Base-by-base conservation (phyloP, 2,113 vertebrate genomes). In the Halcyon malimbica region DNA sequence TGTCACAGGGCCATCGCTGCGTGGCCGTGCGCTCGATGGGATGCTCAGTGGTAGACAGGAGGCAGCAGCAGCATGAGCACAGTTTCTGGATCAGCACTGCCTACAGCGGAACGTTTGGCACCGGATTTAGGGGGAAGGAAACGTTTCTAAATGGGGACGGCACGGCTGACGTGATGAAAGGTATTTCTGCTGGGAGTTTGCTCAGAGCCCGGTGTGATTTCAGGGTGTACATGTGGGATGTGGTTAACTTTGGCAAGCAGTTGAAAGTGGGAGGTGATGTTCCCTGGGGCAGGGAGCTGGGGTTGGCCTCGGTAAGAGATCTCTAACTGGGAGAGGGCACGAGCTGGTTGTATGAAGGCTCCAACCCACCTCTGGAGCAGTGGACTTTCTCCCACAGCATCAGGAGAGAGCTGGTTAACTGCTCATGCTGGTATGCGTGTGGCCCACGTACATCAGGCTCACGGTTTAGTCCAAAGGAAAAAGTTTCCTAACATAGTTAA, bases 401-500 rank as follows among this genome's bases (percentile, higher is more conserved):
- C 90, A 89, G 90, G 64, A 89, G 59, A 59, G 80, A 82, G 67
- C 39, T n/a, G 44, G 68, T 96, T 97, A 96, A 97, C 96, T 51
- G 82, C 82, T 10, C 63, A 65, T 31, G 53, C 77, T 82, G 90
- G 29, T 75, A 50, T 94, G 75, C 95, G 93, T 93, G 83, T 93
- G 96, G 84, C 81, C 53, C 93, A 79, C 71, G 54, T 82, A 64
- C 74, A 35, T 90, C 91, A 51, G 73, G 71, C 81, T 89, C 76
- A 35, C 62, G 74, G 85, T 92, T 91, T 71, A 94, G 71, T 94
- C 78, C 95, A 95, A 94, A 96, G 80, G 90, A 97, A 92, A 96
- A 93, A 94, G 87, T 94, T 95, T 94, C 95, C 95, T 88, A 83
- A 79, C 37, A 6, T 63, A 82, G 96, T 96, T 96, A 96, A 96